Evolutionary conservation across 2,888 invertebrate genomes (phyloP).

Genomic region (Meliscaeva auricollis): DNA sequence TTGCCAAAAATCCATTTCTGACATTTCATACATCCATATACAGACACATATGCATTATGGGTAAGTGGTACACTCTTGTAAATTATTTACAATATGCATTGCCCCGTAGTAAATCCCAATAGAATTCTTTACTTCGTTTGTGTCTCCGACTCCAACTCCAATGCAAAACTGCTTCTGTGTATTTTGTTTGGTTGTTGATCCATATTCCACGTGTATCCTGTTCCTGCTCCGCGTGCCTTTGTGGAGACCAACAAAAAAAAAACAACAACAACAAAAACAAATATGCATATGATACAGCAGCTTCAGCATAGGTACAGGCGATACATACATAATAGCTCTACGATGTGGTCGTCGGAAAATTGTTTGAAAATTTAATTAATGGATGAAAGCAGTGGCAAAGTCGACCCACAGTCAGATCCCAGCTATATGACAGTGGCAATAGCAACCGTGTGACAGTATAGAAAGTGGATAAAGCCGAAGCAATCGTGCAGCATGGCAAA

Average conservation of each 20-base stretch:
- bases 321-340: slow-evolving; percentile 34
- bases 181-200: slow-evolving; percentile 55
- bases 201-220: slow-evolving; percentile 58
- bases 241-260: background rate
- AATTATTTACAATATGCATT: slow-evolving; percentile 43
- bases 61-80: slow-evolving; percentile 67
- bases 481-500: slow-evolving; percentile 40
- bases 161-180: slow-evolving; percentile 15
- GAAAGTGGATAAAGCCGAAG: slow-evolving; percentile 11
- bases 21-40: slow-evolving; percentile 1
- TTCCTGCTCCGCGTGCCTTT: slow-evolving; percentile 14
- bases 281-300: slow-evolving; percentile 17
- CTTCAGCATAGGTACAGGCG: slow-evolving; percentile 17
- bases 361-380: slow-evolving; percentile 76
- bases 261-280: background rate
- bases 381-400: slow-evolving; percentile 49
- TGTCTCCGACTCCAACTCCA: too few species aligned
- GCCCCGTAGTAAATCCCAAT: slow-evolving; percentile 37
- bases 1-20: slow-evolving; percentile 2
- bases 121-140: slow-evolving; percentile 50
- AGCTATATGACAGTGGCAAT: slow-evolving; percentile 36
- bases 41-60: slow-evolving; percentile 20
- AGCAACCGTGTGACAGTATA: slow-evolving; percentile 53
- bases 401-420: too few species aligned
- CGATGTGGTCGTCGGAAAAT: slow-evolving; percentile 71